Conservation (phyloP, 2,888 invertebrate species). For the Stenodera caucasica region DNA sequence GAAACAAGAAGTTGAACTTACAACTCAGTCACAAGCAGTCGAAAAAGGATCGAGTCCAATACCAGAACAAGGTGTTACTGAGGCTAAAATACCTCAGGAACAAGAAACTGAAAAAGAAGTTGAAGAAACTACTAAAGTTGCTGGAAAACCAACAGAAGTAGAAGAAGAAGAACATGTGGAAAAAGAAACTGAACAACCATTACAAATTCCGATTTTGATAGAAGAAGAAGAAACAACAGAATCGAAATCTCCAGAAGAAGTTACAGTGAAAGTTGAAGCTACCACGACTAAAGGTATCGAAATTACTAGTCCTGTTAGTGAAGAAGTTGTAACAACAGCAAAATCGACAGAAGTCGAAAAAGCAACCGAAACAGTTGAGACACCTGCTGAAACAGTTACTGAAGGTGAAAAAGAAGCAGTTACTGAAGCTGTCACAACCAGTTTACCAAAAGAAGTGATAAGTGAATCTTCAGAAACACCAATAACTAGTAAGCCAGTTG, state of each 20-base stretch:
- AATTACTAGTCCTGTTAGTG: neutral
- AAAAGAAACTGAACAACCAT: slow-evolving; percentile 4
- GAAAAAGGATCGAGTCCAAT: slow-evolving; percentile 12
- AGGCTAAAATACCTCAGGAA: slow-evolving; percentile 17
- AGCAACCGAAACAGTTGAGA: neutral
- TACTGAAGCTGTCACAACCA: slow-evolving; percentile 21
- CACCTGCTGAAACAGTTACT: neutral
- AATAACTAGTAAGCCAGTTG: neutral
- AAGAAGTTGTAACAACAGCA: slow-evolving; percentile 2
- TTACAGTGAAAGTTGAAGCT: neutral
- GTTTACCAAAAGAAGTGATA: slow-evolving; percentile 17
- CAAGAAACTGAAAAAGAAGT: slow-evolving; percentile 29
- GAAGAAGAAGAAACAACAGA: slow-evolving; percentile 13
- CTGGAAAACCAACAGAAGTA: slow-evolving; percentile 20
- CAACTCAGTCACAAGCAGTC: slow-evolving; percentile 12
- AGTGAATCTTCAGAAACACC: neutral
- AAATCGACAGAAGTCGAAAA: slow-evolving; percentile 15
- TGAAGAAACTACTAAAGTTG: slow-evolving; percentile 19
- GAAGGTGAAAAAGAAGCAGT: slow-evolving; percentile 12
- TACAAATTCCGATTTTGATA: slow-evolving; percentile 1
- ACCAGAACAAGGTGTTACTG: slow-evolving; percentile 12
- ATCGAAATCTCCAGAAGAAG: neutral
- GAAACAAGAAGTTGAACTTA: slow-evolving; percentile 6
- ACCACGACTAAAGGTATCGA: neutral
- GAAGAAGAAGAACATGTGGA: slow-evolving; percentile 8